A percentile compares a stretch with the other conserved stretches of the same genome.
phyloP scores from a whole-genome alignment of 2,888 invertebrate species.

The Urechis unicinctus region DNA sequence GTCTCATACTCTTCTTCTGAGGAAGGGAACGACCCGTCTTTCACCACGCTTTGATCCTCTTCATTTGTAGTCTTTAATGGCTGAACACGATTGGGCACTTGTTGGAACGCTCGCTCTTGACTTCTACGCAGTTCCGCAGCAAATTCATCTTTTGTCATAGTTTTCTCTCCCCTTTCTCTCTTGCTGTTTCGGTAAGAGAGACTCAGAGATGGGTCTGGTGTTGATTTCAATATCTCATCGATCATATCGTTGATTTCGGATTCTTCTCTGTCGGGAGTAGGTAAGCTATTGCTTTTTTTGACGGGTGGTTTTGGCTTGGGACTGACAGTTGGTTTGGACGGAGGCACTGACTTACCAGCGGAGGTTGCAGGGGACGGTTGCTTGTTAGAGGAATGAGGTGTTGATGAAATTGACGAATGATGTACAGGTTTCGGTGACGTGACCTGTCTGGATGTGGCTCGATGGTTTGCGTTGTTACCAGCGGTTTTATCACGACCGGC shows the following conservation, averaged over 20 bases:
- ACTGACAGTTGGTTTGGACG: neutral
- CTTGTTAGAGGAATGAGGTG: too few relatives aligned
- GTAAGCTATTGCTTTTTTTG: too few relatives aligned
- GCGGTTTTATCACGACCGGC: too few relatives aligned
- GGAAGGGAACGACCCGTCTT: neutral
- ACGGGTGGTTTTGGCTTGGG: neutral
- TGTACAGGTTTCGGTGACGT: too few relatives aligned
- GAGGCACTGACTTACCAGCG: neutral
- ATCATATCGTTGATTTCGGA: constrained; percentile 36
- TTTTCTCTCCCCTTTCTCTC: neutral
- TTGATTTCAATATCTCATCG: constrained; percentile 36
- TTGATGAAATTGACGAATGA: too few relatives aligned
- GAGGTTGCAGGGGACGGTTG: too few relatives aligned
- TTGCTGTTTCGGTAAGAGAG: constrained; percentile 6
- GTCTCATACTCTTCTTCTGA: constrained; percentile 29
- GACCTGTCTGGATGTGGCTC: too few relatives aligned
- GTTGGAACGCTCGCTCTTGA: constrained; percentile 7
- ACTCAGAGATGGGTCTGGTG: constrained; percentile 15
- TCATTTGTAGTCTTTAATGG: neutral
- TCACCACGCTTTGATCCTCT: too few relatives aligned
- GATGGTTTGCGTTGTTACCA: too few relatives aligned
- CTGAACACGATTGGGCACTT: constrained; percentile 18
- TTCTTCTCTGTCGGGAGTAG: too few relatives aligned
- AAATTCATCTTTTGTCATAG: constrained; percentile 4
- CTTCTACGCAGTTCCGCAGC: constrained; percentile 5